phyloP scores from a whole-genome alignment of 2,797 vertebrate genomes.

The Bradypodion ventrale region DNA sequence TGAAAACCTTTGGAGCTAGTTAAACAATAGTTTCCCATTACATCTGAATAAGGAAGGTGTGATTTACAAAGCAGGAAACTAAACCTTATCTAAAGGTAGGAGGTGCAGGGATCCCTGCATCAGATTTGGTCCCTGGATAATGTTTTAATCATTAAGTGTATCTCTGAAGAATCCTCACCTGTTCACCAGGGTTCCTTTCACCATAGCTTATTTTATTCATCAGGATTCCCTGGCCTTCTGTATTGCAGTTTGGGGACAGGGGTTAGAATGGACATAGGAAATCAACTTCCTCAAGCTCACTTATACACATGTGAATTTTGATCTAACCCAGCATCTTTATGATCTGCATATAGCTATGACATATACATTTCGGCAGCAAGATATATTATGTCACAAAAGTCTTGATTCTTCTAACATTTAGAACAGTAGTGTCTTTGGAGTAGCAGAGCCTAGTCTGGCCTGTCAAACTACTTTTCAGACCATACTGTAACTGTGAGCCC shows the following conservation, averaged over 20 bases:
- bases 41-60: not conserved
- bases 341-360: conserved; percentile 1
- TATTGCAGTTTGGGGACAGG: not conserved
- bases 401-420: conserved; percentile 32
- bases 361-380: conserved; percentile 12
- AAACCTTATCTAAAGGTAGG: not conserved
- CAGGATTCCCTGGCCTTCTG: not conserved
- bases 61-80: not conserved
- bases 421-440: conserved; percentile 20
- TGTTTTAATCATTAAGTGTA: not conserved
- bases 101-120: not conserved
- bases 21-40: not conserved
- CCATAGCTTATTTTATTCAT: not conserved
- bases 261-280: not conserved
- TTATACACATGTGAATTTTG: not conserved
- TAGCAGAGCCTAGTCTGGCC: not conserved
- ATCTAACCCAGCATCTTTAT: not conserved
- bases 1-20: not conserved
- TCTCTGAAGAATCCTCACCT: not conserved
- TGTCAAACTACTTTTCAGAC: not conserved
- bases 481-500: conserved; percentile 4
- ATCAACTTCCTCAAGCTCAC: not conserved
- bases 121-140: not conserved
- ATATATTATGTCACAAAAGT: conserved; percentile 21
- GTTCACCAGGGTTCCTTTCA: no score